Evolutionary conservation across 2,888 invertebrate genomes (phyloP).

Genomic region (Macrophya annulata): DNA sequence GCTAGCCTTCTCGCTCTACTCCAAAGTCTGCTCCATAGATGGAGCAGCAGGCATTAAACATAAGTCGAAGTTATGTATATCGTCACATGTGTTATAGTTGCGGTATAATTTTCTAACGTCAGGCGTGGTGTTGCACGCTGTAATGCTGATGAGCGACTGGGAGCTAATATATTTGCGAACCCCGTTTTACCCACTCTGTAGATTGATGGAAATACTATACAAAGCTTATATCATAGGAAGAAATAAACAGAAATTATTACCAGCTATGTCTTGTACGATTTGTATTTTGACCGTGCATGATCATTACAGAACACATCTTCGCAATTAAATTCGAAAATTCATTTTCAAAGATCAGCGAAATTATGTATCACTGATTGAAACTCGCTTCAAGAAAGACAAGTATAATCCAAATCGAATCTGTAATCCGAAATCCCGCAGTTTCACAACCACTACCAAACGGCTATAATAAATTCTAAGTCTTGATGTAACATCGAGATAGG

Average conservation of each 20-base stretch:
- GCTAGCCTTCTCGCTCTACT: too few relatives aligned
- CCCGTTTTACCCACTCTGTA: too few relatives aligned
- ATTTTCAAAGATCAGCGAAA: not conserved
- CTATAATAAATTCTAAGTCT: not conserved
- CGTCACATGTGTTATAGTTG: too few relatives aligned
- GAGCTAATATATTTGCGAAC: too few relatives aligned
- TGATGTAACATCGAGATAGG: not conserved
- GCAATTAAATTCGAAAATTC: not conserved
- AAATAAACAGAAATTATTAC: not conserved
- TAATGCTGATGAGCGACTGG: too few relatives aligned
- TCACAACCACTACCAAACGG: not conserved
- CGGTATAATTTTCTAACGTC: too few relatives aligned
- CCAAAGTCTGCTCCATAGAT: too few relatives aligned
- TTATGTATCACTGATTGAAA: too few relatives aligned
- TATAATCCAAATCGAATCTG: not conserved
- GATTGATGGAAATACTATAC: too few relatives aligned
- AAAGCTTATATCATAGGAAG: slow-evolving; percentile 20
- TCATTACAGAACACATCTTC: not conserved
- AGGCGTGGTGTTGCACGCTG: too few relatives aligned
- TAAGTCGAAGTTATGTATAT: too few relatives aligned
- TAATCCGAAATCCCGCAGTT: not conserved
- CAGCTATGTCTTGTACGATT: not conserved
- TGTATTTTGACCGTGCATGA: not conserved
- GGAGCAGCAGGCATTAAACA: too few relatives aligned
- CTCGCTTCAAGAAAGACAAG: not conserved